Percentiles rank a stretch among this genome's conserved stretches.
Evolutionary conservation across 2,888 invertebrate species (phyloP).

Genomic region (Eupelmus urozonus): DNA sequence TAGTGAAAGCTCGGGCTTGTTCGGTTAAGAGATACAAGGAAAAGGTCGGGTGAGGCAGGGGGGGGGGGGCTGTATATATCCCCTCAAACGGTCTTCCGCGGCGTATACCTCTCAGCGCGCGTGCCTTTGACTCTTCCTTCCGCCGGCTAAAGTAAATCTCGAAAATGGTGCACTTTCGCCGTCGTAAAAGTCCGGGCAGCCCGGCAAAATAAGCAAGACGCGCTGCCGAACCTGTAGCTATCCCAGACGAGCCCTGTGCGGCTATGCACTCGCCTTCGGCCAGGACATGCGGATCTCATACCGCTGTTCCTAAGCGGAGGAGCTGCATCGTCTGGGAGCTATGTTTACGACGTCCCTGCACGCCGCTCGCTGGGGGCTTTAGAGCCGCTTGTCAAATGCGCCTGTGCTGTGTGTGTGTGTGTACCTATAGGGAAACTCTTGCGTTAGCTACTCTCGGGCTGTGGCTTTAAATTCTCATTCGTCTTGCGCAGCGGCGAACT

Average conservation of each 20-base stretch:
- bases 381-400: slow-evolving; percentile 37
- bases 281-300: too few relatives aligned
- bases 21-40: slow-evolving; percentile 8
- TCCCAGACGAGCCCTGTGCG: too few relatives aligned
- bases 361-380: slow-evolving; percentile 28
- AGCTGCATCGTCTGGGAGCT: too few relatives aligned
- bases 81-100: background rate
- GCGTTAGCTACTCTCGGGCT: background rate
- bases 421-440: background rate
- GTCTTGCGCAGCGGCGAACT: slow-evolving; percentile 18
- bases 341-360: slow-evolving; percentile 60
- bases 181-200: slow-evolving; percentile 60
- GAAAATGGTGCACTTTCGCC: slow-evolving; percentile 55
- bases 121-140: slow-evolving; percentile 44
- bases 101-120: slow-evolving; percentile 19
- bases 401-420: background rate
- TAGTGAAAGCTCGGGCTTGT: background rate
- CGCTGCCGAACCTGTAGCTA: slow-evolving; percentile 24
- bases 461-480: slow-evolving; percentile 23
- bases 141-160: slow-evolving; percentile 58
- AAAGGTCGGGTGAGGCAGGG: background rate
- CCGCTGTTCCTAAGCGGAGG: too few relatives aligned
- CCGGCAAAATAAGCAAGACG: slow-evolving; percentile 63
- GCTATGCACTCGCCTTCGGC: too few relatives aligned
- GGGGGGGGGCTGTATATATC: background rate